These are phyloP conservation scores for Xylota sylvarum DNA, from an alignment of 2,888 invertebrate genomes.

Conservation along the genomic window DNA sequence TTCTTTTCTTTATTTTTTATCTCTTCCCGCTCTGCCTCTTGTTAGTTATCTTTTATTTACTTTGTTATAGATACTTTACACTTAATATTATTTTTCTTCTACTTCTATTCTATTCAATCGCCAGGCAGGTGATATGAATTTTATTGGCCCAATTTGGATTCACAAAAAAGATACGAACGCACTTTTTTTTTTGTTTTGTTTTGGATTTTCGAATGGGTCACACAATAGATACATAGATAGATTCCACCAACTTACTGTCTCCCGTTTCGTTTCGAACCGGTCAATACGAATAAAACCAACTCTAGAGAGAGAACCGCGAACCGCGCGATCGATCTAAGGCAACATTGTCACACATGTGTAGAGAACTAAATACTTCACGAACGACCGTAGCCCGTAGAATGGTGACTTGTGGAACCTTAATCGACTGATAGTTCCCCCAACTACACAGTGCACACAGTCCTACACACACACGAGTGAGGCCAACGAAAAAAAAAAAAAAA, in stretches of 20 bases:
- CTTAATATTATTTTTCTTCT: conserved; percentile 1
- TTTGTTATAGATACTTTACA: conserved; percentile 36
- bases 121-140: conserved; percentile 47
- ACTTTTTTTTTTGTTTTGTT: conserved; percentile 2
- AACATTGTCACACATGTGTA: conserved; percentile 30
- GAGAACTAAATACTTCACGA: conserved; percentile 36
- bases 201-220: conserved; percentile 7
- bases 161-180: conserved; percentile 4
- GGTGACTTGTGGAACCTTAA: conserved; percentile 74
- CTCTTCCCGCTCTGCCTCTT: conserved; percentile 36
- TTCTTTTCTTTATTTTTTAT: conserved; percentile 62
- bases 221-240: not conserved
- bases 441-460: conserved; percentile 40
- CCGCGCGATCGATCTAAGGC: conserved; percentile 33
- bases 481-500: too few species aligned
- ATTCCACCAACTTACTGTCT: not conserved
- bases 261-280: too few species aligned
- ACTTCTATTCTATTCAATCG: conserved; percentile 24
- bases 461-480: conserved; percentile 18
- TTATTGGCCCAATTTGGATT: conserved; percentile 60
- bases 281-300: conserved; percentile 2
- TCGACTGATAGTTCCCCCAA: conserved; percentile 73
- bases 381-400: conserved; percentile 63
- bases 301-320: conserved; percentile 7
- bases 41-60: conserved; percentile 49